Percentiles rank a stretch among this genome's conserved stretches.
Conservation (phyloP, 2,888 invertebrate species). For the Sphaerophoria rueppellii region DNA sequence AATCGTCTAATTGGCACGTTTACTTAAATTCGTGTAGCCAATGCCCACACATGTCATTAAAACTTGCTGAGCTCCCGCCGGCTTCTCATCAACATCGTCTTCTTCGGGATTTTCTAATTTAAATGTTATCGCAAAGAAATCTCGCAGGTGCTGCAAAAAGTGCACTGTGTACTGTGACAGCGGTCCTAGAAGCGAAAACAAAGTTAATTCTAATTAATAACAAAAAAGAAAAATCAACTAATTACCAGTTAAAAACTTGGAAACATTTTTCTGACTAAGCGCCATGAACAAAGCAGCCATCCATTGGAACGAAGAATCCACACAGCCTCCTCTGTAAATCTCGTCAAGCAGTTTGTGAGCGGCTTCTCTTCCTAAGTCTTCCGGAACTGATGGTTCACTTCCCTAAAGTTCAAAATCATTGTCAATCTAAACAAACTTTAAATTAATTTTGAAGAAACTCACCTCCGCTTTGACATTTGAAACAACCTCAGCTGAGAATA, state of each 20-base stretch:
- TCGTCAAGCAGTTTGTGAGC: slow-evolving; percentile 93
- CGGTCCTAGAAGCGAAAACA: slow-evolving; percentile 82
- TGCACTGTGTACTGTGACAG: slow-evolving; percentile 91
- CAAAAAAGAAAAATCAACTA: background rate
- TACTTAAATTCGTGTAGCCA: slow-evolving; percentile 96
- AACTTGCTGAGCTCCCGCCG: slow-evolving; percentile 87
- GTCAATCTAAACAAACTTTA: background rate
- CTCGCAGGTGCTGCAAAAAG: slow-evolving; percentile 93
- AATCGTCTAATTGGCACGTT: slow-evolving; percentile 85
- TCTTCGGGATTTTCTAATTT: slow-evolving; percentile 88
- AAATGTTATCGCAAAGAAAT: slow-evolving; percentile 96
- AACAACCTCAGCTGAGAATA: slow-evolving; percentile 86
- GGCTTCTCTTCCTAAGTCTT: slow-evolving; percentile 93
- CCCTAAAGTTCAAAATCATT: slow-evolving; percentile 77
- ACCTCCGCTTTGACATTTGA: slow-evolving; percentile 78
- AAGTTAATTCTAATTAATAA: background rate
- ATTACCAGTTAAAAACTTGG: slow-evolving; percentile 85
- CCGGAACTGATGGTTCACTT: slow-evolving; percentile 89
- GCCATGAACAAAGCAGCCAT: slow-evolving; percentile 96
- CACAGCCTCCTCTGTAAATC: slow-evolving; percentile 94
- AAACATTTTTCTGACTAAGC: slow-evolving; percentile 96
- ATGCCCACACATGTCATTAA: slow-evolving; percentile 96
- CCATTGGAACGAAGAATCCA: slow-evolving; percentile 94
- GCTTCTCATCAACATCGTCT: slow-evolving; percentile 83
- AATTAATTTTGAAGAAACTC: background rate